Percentiles rank a stretch among this genome's conserved stretches.
phyloP scores from a whole-genome alignment of 2,113 vertebrate species.

The Dermatemys mawii region DNA sequence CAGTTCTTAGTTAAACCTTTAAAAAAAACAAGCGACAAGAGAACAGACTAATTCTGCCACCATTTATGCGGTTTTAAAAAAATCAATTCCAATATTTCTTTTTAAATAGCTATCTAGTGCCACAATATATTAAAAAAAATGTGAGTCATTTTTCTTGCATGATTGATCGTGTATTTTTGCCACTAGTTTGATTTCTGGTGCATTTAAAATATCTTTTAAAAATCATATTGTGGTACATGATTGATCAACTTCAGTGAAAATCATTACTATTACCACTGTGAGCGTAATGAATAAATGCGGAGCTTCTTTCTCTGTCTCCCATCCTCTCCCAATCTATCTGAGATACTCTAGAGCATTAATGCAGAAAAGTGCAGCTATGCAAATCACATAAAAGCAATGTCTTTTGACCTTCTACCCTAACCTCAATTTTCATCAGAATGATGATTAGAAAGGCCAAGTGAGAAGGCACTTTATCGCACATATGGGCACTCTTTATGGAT shows the following conservation, averaged over 20 bases:
- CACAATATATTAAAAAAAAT: rapidly evolving
- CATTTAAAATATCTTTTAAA: not conserved
- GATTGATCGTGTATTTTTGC: not conserved
- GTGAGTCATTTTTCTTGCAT: not conserved
- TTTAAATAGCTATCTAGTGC: not conserved
- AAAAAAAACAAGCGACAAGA: not conserved
- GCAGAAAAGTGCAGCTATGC: not conserved
- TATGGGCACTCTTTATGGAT: not conserved
- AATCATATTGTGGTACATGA: rapidly evolving
- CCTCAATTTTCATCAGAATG: not conserved
- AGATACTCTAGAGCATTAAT: not conserved
- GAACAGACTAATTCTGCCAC: not conserved
- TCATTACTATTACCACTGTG: not conserved
- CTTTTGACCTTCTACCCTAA: not conserved
- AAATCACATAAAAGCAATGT: not conserved
- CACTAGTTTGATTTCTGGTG: not conserved
- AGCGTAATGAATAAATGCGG: not conserved
- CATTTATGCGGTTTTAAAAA: not conserved
- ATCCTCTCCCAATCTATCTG: not conserved
- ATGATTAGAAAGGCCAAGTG: not conserved
- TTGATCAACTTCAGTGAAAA: not conserved
- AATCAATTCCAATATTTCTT: not conserved
- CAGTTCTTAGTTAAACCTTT: not conserved
- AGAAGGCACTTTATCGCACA: not conserved
- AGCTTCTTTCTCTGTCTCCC: not conserved